A percentile compares a stretch with the other conserved stretches of the same genome.
Conservation (phyloP, 2,888 invertebrate genomes). For the Chalcosyrphus nemorum region DNA sequence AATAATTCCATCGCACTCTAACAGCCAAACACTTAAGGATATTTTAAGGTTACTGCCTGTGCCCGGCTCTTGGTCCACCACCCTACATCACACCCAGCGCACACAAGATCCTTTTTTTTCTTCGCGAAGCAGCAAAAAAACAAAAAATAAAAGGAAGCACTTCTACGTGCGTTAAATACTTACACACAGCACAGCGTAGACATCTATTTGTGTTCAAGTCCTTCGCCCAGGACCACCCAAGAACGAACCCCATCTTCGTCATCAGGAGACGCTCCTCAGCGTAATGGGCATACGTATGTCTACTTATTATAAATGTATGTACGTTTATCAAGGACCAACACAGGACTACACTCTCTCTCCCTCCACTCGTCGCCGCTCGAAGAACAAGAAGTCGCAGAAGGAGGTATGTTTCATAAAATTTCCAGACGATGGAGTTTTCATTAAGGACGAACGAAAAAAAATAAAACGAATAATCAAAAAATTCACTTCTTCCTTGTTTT, state of each 20-base stretch:
- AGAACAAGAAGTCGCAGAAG: constrained; percentile 47
- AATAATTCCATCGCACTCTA: constrained; percentile 69
- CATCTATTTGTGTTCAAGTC: constrained; percentile 43
- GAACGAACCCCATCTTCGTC: constrained; percentile 15
- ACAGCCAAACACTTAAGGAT: constrained; percentile 71
- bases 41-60: constrained; percentile 63
- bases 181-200: constrained; percentile 56
- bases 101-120: constrained; percentile 60
- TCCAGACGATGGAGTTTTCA: constrained; percentile 73
- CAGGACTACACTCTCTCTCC: constrained; percentile 59
- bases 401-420: constrained; percentile 73
- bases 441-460: constrained; percentile 62
- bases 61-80: constrained; percentile 57
- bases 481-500: constrained; percentile 65
- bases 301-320: constrained; percentile 72
- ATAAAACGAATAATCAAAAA: constrained; percentile 70
- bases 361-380: constrained; percentile 22
- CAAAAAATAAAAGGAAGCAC: constrained; percentile 46
- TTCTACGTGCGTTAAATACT: constrained; percentile 72
- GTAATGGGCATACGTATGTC: constrained; percentile 71
- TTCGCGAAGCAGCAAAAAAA: constrained; percentile 14
- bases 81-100: constrained; percentile 47
- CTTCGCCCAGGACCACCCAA: constrained; percentile 1
- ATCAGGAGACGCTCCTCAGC: constrained; percentile 31
- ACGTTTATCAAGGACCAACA: constrained; percentile 70